Evolutionary conservation across 2,888 invertebrate species (phyloP), one percentile per base, ranked within the genome.

Genomic region (Adela reaumurella): DNA sequence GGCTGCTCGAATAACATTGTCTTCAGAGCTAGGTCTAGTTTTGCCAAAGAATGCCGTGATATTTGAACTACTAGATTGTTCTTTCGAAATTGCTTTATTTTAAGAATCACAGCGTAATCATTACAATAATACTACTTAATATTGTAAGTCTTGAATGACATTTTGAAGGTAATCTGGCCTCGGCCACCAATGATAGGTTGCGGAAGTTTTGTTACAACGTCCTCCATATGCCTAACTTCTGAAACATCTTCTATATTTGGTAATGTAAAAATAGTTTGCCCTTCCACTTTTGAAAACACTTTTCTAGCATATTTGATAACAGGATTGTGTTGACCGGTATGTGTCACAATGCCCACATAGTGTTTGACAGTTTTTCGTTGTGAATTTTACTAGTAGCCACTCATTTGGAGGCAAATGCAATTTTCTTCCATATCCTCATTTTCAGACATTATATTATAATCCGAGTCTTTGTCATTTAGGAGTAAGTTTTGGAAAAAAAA

Each of bases 81-180:
- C n/a, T n/a, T n/a, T n/a, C n/a, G n/a, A n/a, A n/a, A n/a, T n/a
- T n/a, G n/a, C n/a, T n/a, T n/a, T n/a, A n/a, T n/a, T n/a, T n/a
- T n/a, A n/a, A n/a, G n/a, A n/a, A n/a, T n/a, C n/a, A n/a, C n/a
- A n/a, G n/a, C n/a, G n/a, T n/a, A n/a, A n/a, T n/a, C n/a, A n/a
- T n/a, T n/a, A n/a, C n/a, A n/a, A n/a, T n/a, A n/a, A n/a, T n/a
- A n/a, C 24, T 46, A 51, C 49, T 51, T 49, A 51, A 49, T 42
- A 43, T 51, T 51, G 47, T 47, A 51, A 46, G 11, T 49, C 17
- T 51, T 41, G 19, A 51, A 51, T 45, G 47, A 49, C 17, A 51
- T 47, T 49, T 51, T 51, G 43, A 51, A 51, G 47, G 47, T 48
- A 20, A 51, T 51, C 47, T 49, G 47, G 17, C 51, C 49, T 47